phyloP scores from a whole-genome alignment of 2,888 invertebrate species.

The Drosophila colorata region DNA sequence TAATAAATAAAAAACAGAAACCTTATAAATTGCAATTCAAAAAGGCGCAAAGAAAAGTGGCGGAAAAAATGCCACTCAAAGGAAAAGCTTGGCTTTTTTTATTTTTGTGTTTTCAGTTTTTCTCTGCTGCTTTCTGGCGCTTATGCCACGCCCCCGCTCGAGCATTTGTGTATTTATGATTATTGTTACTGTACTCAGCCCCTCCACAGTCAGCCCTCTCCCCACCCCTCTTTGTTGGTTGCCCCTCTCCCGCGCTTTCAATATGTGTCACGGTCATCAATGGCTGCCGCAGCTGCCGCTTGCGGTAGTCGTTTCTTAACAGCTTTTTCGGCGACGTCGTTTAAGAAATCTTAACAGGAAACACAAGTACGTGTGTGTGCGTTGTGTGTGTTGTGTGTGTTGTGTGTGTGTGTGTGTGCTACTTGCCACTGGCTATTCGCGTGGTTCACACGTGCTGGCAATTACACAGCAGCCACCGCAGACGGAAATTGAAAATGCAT shows the following conservation, averaged over 20 bases:
- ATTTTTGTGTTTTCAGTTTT: not conserved
- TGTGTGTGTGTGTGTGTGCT: slow-evolving; percentile 4
- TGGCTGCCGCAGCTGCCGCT: slow-evolving; percentile 25
- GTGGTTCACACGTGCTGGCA: slow-evolving; percentile 52
- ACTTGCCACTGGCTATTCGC: slow-evolving; percentile 8
- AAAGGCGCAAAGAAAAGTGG: not conserved
- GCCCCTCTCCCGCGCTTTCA: slow-evolving; percentile 38
- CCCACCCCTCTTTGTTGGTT: slow-evolving; percentile 11
- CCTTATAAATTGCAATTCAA: slow-evolving; percentile 2
- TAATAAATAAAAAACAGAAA: not conserved
- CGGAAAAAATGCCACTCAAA: not conserved
- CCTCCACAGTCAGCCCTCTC: not conserved
- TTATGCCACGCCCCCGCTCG: slow-evolving; percentile 26
- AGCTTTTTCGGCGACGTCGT: slow-evolving; percentile 13
- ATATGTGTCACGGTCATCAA: slow-evolving; percentile 58
- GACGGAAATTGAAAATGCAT: slow-evolving; percentile 66
- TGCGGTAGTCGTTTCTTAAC: slow-evolving; percentile 14
- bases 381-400: not conserved
- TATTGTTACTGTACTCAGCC: slow-evolving; percentile 50
- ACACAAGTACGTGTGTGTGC: slow-evolving; percentile 13
- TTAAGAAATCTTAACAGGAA: slow-evolving; percentile 42
- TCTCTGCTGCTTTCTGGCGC: not conserved
- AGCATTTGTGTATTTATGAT: slow-evolving; percentile 47
- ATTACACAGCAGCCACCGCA: slow-evolving; percentile 57
- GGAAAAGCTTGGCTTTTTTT: not conserved